Conservation (phyloP, 2,113 vertebrate species). For the Pelmatolapia mariae region DNA sequence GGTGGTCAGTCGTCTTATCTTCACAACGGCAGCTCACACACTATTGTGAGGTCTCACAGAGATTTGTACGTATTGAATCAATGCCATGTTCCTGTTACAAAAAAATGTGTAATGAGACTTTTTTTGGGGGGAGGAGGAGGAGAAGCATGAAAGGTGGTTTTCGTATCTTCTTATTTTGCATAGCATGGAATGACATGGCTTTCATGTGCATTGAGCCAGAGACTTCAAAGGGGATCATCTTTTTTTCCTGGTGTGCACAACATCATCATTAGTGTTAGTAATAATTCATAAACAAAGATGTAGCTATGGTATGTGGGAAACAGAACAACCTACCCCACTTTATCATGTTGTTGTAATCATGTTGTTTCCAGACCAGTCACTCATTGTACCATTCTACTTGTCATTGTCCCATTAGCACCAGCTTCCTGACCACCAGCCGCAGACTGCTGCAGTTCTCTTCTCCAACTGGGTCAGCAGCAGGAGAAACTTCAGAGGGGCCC, state of each 20-base stretch:
- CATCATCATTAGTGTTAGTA: background rate
- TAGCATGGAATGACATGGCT: background rate
- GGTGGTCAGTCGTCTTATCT: conserved; percentile 67
- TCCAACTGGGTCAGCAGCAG: conserved; percentile 49
- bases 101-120: background rate
- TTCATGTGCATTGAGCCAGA: background rate
- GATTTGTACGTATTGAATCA: conserved; percentile 68
- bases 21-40: conserved; percentile 57
- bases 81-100: background rate
- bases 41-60: conserved; percentile 67
- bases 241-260: background rate
- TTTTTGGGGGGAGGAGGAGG: no score
- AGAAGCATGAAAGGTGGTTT: background rate
- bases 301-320: background rate
- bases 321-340: background rate
- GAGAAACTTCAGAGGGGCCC: conserved; percentile 50
- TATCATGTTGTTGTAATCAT: background rate
- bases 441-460: conserved; percentile 55
- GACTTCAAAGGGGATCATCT: background rate
- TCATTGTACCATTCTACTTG: background rate
- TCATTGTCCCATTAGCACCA: conserved; percentile 56
- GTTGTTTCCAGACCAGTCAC: background rate
- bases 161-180: background rate
- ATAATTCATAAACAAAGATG: background rate
- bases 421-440: conserved; percentile 67